Evolutionary conservation across 2,888 invertebrate species (phyloP).

Genomic region (Fragum fragum): DNA sequence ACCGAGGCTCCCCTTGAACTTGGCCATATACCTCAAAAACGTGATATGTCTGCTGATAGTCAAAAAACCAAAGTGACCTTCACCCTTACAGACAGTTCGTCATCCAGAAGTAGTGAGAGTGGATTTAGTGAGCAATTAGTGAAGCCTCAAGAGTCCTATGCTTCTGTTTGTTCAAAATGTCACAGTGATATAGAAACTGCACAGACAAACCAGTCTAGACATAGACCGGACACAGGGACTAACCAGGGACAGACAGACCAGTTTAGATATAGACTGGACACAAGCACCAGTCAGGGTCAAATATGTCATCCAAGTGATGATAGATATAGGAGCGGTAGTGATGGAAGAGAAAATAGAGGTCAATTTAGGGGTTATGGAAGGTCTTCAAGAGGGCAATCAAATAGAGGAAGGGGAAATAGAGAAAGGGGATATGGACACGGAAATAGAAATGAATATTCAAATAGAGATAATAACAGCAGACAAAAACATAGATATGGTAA

Average conservation of each 20-base stretch:
- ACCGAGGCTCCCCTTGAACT: slow-evolving; percentile 30
- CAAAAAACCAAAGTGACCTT: slow-evolving; percentile 71
- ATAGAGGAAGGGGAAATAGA: slow-evolving; percentile 12
- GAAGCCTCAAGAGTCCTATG: slow-evolving; percentile 62
- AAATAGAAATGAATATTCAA: background rate
- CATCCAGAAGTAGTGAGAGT: slow-evolving; percentile 76
- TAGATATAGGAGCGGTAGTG: slow-evolving; percentile 22
- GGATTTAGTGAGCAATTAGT: slow-evolving; percentile 75
- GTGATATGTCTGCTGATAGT: background rate
- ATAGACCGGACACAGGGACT: too few relatives aligned
- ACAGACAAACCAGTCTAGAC: too few relatives aligned
- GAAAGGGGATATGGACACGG: background rate
- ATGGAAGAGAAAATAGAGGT: slow-evolving; percentile 16
- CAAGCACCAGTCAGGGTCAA: background rate
- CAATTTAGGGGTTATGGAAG: slow-evolving; percentile 7
- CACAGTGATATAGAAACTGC: slow-evolving; percentile 38
- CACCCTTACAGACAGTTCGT: slow-evolving; percentile 69
- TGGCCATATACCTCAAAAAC: background rate
- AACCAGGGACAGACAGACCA: background rate
- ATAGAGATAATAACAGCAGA: background rate
- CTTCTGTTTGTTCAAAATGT: slow-evolving; percentile 76
- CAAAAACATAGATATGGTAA: background rate
- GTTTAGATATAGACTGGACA: background rate
- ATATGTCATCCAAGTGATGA: background rate
- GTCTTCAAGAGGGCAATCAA: slow-evolving; percentile 21